These are phyloP conservation scores for Chrysogorgia sp. DNA, from an alignment of 92 coral and sea anemone genomes.

Conservation along the genomic window DNA sequence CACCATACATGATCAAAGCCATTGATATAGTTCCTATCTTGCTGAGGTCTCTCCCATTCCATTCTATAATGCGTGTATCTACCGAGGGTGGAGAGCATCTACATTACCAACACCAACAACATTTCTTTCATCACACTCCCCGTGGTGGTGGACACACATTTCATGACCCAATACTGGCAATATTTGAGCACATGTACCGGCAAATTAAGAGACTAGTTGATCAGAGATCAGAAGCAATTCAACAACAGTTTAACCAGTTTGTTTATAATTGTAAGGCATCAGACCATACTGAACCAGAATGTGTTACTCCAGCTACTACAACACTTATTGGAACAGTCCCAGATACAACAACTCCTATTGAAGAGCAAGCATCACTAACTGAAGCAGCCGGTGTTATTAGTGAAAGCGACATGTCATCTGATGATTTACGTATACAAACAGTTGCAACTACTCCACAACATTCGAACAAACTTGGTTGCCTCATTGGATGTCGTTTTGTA, in stretches of 20 bases:
- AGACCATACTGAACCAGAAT: background rate
- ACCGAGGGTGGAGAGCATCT: conserved; percentile 37
- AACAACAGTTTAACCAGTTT: conserved; percentile 14
- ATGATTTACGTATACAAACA: no score
- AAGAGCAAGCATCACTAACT: background rate
- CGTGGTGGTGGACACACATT: conserved; percentile 49
- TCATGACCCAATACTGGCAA: conserved; percentile 47
- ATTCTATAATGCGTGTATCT: conserved; percentile 24
- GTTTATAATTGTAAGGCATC: conserved; percentile 5
- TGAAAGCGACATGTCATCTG: no score
- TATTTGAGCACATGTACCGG: conserved; percentile 51
- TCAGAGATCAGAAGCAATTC: conserved; percentile 25
- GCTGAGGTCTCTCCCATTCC: conserved; percentile 28
- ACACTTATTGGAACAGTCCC: background rate
- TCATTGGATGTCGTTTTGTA: conserved; percentile 27
- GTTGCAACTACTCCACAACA: background rate
- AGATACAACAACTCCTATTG: conserved; percentile 8
- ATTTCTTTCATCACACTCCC: conserved; percentile 49
- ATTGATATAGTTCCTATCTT: conserved; percentile 52
- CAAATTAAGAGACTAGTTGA: conserved; percentile 31
- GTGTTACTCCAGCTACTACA: background rate
- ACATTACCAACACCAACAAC: conserved; percentile 45
- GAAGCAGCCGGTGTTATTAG: no score
- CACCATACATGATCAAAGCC: conserved; percentile 52
- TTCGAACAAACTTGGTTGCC: conserved; percentile 23